Conservation (phyloP, 2,797 vertebrate genomes). For the Fistularia tabacaria region DNA sequence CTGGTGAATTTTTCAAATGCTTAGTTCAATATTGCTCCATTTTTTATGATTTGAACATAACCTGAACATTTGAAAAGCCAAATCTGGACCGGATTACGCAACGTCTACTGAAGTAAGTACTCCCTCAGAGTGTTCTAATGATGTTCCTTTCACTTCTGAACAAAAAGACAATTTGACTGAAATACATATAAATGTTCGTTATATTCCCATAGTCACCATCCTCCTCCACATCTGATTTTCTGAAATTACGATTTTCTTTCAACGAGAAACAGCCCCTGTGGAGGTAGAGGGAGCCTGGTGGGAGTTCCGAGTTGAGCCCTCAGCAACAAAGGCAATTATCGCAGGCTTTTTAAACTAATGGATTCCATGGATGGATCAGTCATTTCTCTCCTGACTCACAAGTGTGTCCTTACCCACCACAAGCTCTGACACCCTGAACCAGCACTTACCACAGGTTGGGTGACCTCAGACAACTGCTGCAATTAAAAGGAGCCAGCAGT, state of each 20-base stretch:
- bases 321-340: slow-evolving; percentile 69
- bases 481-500: slow-evolving; percentile 39
- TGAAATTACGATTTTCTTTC: slow-evolving; percentile 24
- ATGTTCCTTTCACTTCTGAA: background rate
- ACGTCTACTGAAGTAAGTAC: background rate
- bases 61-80: background rate
- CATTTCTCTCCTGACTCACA: slow-evolving; percentile 45
- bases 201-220: slow-evolving; percentile 6
- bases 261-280: slow-evolving; percentile 33
- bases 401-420: slow-evolving; percentile 35
- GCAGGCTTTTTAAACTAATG: slow-evolving; percentile 62
- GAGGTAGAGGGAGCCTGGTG: slow-evolving; percentile 55
- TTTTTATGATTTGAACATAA: background rate
- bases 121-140: background rate
- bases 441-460: background rate
- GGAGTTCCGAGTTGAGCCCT: slow-evolving; percentile 60
- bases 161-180: background rate
- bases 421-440: slow-evolving; percentile 31
- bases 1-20: background rate
- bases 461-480: slow-evolving; percentile 49
- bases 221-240: slow-evolving; percentile 40
- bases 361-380: slow-evolving; percentile 48
- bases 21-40: background rate
- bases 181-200: too few relatives aligned
- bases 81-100: background rate